Percentiles rank a stretch among this genome's conserved stretches.
phyloP scores from a whole-genome alignment of 1,140 invertebrate species.

The Lutraria rhynchaena region DNA sequence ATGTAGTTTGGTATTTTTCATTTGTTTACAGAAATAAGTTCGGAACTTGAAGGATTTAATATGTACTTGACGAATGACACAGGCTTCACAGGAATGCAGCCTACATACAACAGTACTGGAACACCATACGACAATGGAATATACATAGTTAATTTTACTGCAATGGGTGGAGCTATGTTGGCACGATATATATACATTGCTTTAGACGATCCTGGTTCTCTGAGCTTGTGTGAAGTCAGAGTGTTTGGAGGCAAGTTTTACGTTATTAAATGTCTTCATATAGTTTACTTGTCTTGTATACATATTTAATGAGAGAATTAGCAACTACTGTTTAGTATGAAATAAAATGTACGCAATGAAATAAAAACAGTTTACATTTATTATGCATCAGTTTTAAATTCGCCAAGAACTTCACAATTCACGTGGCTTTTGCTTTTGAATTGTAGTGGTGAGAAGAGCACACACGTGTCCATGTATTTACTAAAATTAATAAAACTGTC shows the following conservation, averaged over 20 bases:
- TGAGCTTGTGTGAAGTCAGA: slow-evolving; percentile 40
- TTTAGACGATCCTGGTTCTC: not conserved
- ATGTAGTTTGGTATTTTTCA: not conserved
- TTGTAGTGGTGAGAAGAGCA: not conserved
- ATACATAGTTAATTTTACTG: slow-evolving; percentile 13
- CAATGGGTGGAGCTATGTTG: not conserved
- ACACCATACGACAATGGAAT: slow-evolving; percentile 2
- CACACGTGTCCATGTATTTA: not conserved
- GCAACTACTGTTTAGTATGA: too few relatives aligned
- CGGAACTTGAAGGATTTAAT: not conserved
- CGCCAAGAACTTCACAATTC: not conserved
- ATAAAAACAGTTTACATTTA: too few relatives aligned
- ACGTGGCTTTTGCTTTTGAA: not conserved
- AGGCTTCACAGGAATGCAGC: not conserved
- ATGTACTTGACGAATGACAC: slow-evolving; percentile 13
- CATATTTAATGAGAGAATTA: too few relatives aligned
- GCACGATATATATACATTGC: slow-evolving; percentile 24
- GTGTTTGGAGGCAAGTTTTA: slow-evolving; percentile 39
- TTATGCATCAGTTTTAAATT: too few relatives aligned
- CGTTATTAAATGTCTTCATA: not conserved
- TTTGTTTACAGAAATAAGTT: not conserved
- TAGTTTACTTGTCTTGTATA: too few relatives aligned
- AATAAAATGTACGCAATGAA: too few relatives aligned
- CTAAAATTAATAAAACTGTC: not conserved
- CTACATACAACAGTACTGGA: slow-evolving; percentile 5